Percentiles rank a stretch among this genome's conserved stretches.
phyloP scores from a whole-genome alignment of 2,113 vertebrate genomes.

The Dendropsophus ebraccatus region DNA sequence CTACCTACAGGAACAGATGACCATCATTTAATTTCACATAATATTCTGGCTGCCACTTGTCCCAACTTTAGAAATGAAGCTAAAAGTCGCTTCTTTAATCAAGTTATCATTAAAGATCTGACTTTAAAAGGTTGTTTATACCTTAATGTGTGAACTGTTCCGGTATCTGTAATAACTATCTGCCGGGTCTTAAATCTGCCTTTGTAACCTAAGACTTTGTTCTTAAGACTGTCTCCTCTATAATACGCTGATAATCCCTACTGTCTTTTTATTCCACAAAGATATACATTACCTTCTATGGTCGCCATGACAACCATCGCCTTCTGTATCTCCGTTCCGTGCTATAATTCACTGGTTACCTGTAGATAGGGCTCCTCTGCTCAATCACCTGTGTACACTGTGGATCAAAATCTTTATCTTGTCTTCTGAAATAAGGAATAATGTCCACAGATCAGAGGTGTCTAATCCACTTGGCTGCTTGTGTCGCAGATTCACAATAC shows the following conservation, averaged over 20 bases:
- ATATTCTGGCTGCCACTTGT: neutral
- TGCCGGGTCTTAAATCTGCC: conserved; percentile 52
- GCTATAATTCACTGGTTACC: conserved; percentile 20
- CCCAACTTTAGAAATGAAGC: neutral
- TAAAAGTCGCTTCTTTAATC: conserved; percentile 29
- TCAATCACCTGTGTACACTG: neutral
- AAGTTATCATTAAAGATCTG: conserved; percentile 41
- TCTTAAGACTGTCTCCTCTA: conserved; percentile 42
- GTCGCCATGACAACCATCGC: conserved; percentile 47
- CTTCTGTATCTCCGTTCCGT: neutral
- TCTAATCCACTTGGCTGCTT: neutral
- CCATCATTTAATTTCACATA: neutral
- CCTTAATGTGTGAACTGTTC: conserved; percentile 40
- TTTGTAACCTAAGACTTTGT: conserved; percentile 54
- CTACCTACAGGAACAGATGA: neutral
- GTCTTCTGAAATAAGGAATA: neutral
- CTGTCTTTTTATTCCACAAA: conserved; percentile 47
- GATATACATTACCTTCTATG: conserved; percentile 40
- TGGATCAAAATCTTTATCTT: neutral
- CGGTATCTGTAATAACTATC: conserved; percentile 49
- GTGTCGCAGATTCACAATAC: neutral
- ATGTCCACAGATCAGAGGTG: neutral
- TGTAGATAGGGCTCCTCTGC: neutral
- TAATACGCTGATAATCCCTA: conserved; percentile 53
- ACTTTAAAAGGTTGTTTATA: conserved; percentile 48